Conservation (phyloP, 2,113 vertebrate species). For the Cochlearius cochlearius region DNA sequence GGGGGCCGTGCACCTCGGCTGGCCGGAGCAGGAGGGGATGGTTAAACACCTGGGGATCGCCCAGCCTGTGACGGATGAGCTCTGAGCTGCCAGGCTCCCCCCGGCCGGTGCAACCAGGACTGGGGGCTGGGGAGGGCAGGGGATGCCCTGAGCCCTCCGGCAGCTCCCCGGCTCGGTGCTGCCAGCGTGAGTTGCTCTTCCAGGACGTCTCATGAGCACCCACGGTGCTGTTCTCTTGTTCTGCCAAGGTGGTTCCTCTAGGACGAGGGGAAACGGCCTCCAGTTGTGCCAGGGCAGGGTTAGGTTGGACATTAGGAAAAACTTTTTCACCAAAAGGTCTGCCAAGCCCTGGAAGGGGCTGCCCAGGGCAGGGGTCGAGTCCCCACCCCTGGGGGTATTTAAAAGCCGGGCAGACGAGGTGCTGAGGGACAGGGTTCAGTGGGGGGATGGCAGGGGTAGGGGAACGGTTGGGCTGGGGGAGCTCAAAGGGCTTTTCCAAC, state of each 20-base stretch:
- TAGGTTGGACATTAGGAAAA: too few relatives aligned
- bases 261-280: too few relatives aligned
- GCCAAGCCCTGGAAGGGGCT: too few relatives aligned
- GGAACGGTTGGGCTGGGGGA: too few relatives aligned
- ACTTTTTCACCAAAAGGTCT: too few relatives aligned
- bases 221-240: fast-evolving
- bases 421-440: too few relatives aligned
- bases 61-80: not conserved
- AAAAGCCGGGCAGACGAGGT: too few relatives aligned
- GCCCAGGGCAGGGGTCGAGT: too few relatives aligned
- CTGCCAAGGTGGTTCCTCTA: not conserved
- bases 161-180: not conserved
- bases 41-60: fast-evolving
- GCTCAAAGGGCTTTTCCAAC: too few relatives aligned
- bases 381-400: too few relatives aligned
- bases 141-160: not conserved
- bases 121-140: not conserved
- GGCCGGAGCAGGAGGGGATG: fast-evolving
- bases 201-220: not conserved
- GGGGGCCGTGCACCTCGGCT: not conserved
- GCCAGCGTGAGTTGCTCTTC: not conserved
- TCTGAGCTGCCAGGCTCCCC: not conserved
- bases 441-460: too few relatives aligned
- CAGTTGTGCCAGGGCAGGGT: too few relatives aligned
- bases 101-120: not conserved